A percentile compares a stretch with the other conserved stretches of the same genome.
Evolutionary conservation across 1,140 invertebrate genomes (phyloP).

Genomic region (Sitobion miscanthi): DNA sequence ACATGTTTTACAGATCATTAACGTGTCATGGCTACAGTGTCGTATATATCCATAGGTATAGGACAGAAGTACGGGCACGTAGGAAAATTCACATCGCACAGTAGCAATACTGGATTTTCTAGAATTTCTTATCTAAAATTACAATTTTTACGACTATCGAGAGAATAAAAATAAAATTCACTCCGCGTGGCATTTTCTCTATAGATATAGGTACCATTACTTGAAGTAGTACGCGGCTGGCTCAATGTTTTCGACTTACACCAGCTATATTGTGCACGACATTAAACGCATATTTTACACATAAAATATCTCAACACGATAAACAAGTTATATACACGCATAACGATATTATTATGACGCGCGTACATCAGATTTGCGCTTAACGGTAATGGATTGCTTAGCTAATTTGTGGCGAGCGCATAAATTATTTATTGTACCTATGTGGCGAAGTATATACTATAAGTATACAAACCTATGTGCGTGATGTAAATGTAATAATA

Average conservation of each 20-base stretch:
- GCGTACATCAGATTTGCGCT: neutral
- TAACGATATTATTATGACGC: neutral
- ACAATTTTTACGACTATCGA: constrained; percentile 35
- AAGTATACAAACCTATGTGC: neutral
- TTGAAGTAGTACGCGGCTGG: neutral
- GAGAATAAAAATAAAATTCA: constrained; percentile 25
- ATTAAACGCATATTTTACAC: neutral
- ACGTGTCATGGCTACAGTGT: constrained; percentile 14
- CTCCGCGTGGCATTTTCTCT: neutral
- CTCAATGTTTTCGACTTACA: neutral
- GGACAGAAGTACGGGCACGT: neutral
- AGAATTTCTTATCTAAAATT: constrained; percentile 25
- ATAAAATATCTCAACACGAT: neutral
- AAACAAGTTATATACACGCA: neutral
- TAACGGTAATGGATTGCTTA: neutral
- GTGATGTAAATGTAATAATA: neutral
- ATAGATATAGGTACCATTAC: no score
- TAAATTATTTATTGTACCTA: neutral
- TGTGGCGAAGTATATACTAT: no score
- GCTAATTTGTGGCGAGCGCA: neutral
- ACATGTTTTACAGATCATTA: constrained; percentile 45
- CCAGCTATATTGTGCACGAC: neutral
- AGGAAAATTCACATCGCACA: constrained; percentile 6
- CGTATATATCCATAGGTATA: neutral
- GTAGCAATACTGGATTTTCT: constrained; percentile 20